phyloP scores from a whole-genome alignment of 2,797 vertebrate species.

The Microcaecilia unicolor region DNA sequence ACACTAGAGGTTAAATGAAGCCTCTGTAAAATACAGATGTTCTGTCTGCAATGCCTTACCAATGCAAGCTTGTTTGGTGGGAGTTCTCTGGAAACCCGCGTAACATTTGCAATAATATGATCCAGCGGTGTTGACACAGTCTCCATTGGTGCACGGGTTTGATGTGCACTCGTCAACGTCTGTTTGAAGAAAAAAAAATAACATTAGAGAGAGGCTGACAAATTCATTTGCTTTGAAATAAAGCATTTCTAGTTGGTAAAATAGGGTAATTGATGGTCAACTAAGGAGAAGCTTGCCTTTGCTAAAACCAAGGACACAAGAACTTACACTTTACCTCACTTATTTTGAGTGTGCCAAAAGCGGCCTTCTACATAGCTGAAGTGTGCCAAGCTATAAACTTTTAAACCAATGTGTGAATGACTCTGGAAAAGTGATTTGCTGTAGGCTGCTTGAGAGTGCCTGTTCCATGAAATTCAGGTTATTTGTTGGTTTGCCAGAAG shows the following conservation, averaged over 20 bases:
- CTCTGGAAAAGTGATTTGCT: too few relatives aligned
- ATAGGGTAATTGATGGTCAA: slow-evolving; percentile 4
- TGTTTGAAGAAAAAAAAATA: slow-evolving; percentile 23
- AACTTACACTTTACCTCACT: too few relatives aligned
- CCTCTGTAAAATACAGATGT: neutral
- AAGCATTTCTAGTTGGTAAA: too few relatives aligned
- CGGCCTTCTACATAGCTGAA: too few relatives aligned
- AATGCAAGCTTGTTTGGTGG: slow-evolving; percentile 55
- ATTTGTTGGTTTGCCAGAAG: too few relatives aligned
- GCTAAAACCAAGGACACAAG: too few relatives aligned
- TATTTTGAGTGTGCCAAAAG: too few relatives aligned
- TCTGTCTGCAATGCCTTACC: slow-evolving; percentile 36
- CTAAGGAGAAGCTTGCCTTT: neutral
- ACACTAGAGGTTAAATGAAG: neutral
- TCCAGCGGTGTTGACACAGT: slow-evolving; percentile 63
- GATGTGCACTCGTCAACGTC: slow-evolving; percentile 61
- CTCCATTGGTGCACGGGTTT: slow-evolving; percentile 56
- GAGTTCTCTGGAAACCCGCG: slow-evolving; percentile 52
- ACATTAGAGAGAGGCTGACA: slow-evolving; percentile 8
- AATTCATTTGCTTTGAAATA: accelerated
- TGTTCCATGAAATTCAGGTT: too few relatives aligned
- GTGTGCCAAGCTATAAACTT: too few relatives aligned
- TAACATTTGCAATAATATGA: slow-evolving; percentile 67
- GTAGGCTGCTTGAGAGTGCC: too few relatives aligned
- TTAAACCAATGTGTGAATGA: too few relatives aligned